Evolutionary conservation across 2,797 vertebrate genomes (phyloP), one percentile per base, ranked within the genome.

Genomic region (Tokudaia muenninki): DNA sequence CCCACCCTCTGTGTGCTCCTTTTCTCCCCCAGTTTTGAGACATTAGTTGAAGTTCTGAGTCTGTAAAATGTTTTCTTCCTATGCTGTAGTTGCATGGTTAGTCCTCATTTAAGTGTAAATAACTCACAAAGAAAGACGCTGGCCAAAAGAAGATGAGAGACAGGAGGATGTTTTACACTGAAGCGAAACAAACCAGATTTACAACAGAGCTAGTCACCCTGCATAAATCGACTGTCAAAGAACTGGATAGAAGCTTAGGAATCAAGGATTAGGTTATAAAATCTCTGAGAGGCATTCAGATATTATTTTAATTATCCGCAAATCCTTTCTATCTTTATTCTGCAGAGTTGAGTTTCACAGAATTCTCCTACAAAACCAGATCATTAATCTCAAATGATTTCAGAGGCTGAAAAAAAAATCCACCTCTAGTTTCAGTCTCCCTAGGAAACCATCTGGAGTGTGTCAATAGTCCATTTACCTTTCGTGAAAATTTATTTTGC

Each of bases 321-420:
- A 86, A 95, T 93, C 77, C 41, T 83, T 95, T 96, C 67, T 87
- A 52, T 96, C 67, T 95, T 94, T 72, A 92, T 95, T 96, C 67
- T 65, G 80, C 26, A 77, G 10, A 8, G 37, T 96, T 90, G 67
- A 78, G 52, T 81, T 93, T 95, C 37, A 90, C 34, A 87, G 47
- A 96, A 90, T 87, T 94, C 34, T 72, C 41, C 52, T 59, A 90
- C 24, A 94, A 92, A 90, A 55, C 50, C 77, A n/a, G 44, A 16
- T 89, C 57, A n/a, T 59, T 78, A 89, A 89, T 89, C 37, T 70
- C 63, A 86, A 87, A 94, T 67, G 19, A 77, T 47, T 79, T 88
- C 72, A 65, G 44, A 91, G n/a, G 26, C 89, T 92, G 41, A 70
- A 70, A 87, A 86, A 79, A 83, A 92, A 93, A 34, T 50, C 37